phyloP scores from a whole-genome alignment of 35 echinoderm and acorn worm genomes.

The Eucidaris tribuloides region DNA sequence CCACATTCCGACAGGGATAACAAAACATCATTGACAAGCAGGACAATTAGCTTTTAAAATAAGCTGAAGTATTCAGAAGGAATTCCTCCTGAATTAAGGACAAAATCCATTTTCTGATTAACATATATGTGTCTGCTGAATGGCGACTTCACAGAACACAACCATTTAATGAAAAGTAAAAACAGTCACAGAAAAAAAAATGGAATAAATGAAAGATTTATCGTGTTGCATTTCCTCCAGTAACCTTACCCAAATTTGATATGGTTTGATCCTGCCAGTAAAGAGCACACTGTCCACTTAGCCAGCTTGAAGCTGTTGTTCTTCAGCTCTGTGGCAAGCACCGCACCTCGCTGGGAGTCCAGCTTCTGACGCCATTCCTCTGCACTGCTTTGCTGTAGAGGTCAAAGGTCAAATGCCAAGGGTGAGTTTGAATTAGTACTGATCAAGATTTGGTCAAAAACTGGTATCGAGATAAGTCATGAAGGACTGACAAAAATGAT shows the following conservation, averaged over 20 bases:
- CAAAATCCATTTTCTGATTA: too few species aligned
- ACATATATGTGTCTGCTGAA: too few species aligned
- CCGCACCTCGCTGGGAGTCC: conserved; percentile 88
- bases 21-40: neutral
- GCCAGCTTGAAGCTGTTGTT: conserved; percentile 99
- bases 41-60: too few species aligned
- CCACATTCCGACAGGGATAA: conserved; percentile 2
- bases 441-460: neutral
- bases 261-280: conserved; percentile 80
- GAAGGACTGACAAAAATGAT: too few species aligned
- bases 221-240: too few species aligned
- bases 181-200: too few species aligned
- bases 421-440: neutral
- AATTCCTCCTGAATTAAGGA: too few species aligned
- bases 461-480: neutral
- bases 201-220: too few species aligned
- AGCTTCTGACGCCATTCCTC: conserved; percentile 97
- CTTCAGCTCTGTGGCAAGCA: conserved; percentile 94
- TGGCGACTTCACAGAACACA: too few species aligned
- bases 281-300: conserved; percentile 90
- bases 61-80: too few species aligned
- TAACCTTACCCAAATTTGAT: conserved; percentile 99
- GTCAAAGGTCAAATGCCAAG: too few species aligned
- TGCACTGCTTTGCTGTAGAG: conserved; percentile 67
- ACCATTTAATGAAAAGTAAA: too few species aligned